phyloP scores from a whole-genome alignment of 2,888 invertebrate genomes.

The Drosophila antonietae region DNA sequence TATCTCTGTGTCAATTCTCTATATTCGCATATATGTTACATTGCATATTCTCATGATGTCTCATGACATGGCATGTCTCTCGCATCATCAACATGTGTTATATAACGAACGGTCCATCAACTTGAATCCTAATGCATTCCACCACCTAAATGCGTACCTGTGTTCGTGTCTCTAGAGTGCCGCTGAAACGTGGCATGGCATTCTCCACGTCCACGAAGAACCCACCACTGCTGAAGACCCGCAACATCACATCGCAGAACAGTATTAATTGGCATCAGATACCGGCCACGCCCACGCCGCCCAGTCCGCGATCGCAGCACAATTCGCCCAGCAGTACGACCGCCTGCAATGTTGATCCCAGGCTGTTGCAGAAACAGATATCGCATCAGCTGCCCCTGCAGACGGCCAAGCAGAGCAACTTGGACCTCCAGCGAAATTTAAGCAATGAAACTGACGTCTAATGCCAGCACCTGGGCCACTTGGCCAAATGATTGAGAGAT shows the following conservation, averaged over 20 bases:
- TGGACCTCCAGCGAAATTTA: constrained; percentile 59
- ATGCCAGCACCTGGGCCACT: constrained; percentile 43
- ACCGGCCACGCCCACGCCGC: constrained; percentile 80
- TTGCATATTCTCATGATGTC: constrained; percentile 34
- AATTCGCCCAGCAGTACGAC: constrained; percentile 45
- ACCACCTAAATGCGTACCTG: constrained; percentile 52
- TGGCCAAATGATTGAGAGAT: constrained; percentile 4
- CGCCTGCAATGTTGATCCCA: constrained; percentile 21
- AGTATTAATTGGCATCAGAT: constrained; percentile 84
- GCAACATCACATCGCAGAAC: constrained; percentile 88
- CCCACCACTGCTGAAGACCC: constrained; percentile 92
- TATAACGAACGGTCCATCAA: constrained; percentile 31
- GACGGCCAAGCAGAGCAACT: constrained; percentile 52
- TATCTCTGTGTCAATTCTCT: constrained; percentile 21
- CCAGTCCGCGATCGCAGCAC: constrained; percentile 74
- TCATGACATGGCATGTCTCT: constrained; percentile 13
- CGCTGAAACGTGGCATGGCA: constrained; percentile 88
- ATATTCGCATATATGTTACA: constrained; percentile 22
- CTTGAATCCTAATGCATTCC: constrained; percentile 18
- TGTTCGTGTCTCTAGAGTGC: constrained; percentile 85
- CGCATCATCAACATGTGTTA: constrained; percentile 21
- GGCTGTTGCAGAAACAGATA: constrained; percentile 57
- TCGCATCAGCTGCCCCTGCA: constrained; percentile 63
- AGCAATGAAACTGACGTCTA: constrained; percentile 84
- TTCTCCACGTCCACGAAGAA: constrained; percentile 91